Evolutionary conservation across 2,888 invertebrate genomes (phyloP), one percentile per base, ranked within the genome.

Genomic region (Nezara viridula): DNA sequence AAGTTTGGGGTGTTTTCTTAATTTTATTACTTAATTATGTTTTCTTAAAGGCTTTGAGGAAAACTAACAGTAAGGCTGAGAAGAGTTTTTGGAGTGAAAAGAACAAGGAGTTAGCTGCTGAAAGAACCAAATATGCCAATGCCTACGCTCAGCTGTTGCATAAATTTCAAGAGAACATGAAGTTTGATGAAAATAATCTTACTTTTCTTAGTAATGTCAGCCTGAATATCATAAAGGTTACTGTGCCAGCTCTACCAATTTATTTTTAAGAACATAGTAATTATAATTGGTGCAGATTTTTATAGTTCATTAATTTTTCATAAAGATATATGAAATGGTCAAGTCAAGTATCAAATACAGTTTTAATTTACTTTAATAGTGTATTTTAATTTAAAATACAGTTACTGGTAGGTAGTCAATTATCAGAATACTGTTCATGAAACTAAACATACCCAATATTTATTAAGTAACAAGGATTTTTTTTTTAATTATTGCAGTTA

Each of bases 141-240:
- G 12, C n/a, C 5, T 81, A 81, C 40, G 81, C n/a, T 40, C 44
- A 14, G 2, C 44, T 81, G 4, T 21, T 44, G 3, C 44, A 81
- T 81, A 81, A 24, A 44, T 81, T 81, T 81, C 24, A 81, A 81
- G 44, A 81, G 44, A 81, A 81, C n/a, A 81, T 81, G 81, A 81
- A 81, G 47, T 81, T 81, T 47, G 81, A 81, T 81, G 44, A 44
- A 81, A 81, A 47, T 10, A 24, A 86, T 14, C 6, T 86, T 4
- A 40, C 86, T 4, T 44, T 44, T 44, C 52, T 86, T 5, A 86
- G 86, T 32, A 19, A 40, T 24, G 60, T 60, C n/a, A 86, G 86
- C 60, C 21, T 40, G 7, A 44, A 52, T 10, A 55, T n/a, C 0
- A 86, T 55, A n/a, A 55, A 55, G n/a, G 86, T 86, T 32, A 60